Base-by-base conservation (phyloP, 2,113 vertebrate genomes). In the Pteronura brasiliensis region DNA sequence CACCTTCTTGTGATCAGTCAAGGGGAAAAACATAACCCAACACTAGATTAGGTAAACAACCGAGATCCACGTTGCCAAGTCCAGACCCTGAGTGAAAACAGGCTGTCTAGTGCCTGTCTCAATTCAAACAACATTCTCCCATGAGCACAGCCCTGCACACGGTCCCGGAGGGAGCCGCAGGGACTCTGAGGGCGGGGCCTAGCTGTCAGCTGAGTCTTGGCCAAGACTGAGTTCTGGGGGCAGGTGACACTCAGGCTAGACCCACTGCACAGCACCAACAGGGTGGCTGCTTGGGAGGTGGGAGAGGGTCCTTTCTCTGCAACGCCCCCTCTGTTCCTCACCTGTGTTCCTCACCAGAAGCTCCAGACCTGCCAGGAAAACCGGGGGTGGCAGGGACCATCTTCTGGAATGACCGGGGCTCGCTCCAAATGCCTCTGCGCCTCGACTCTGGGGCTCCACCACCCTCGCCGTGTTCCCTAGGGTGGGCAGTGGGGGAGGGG, bases 51-150 rank as follows among this genome's bases (percentile, higher is more conserved):
- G 72, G 82, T 86, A 74, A 95, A 97, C 59, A 96, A 15, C 52
- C 0, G 1, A 81, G 97, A 27, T 34, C 49, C 94, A 79, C 87
- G 49, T 11, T 91, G 93, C 39, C 52, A 87, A 59, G 42, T 88
- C 86, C 21, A 1, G 76, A 55, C 44, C 59, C 84, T 88, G 96
- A 98, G 96, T 97, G 90, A 84, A 95, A 98, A 80, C 96, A 96
- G 95, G 55, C 93, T 93, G 88, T 90, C 91, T 77, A 83, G 74
- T 39, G 80, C 6, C n/a, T 74, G 81, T 1, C 69, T 96, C 0
- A 0, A 84, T 67, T 86, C 81, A 12, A 92, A 92, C 92, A 81
- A 63, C 67, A 59, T 81, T 93, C 29, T 31, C 36, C 31, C n/a
- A 67, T 90, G 95, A 96, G 96, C 97, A 86, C 25, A 34, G 74